Evolutionary conservation across 1,140 invertebrate species (phyloP).

Genomic region (Eufriesea mexicana): DNA sequence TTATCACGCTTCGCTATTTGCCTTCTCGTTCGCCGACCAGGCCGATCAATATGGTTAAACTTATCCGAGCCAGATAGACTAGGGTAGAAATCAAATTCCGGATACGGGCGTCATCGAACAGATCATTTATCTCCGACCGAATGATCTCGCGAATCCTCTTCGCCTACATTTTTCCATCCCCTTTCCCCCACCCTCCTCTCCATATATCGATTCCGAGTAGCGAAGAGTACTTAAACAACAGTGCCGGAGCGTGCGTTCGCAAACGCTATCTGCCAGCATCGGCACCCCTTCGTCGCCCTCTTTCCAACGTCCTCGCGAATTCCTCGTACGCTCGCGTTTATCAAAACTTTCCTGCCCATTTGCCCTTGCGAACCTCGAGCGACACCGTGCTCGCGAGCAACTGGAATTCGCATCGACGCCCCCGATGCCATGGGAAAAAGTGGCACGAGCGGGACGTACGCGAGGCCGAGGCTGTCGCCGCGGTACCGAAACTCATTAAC

Average conservation of each 20-base stretch:
- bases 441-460: not conserved
- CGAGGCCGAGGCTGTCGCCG: conserved; percentile 27
- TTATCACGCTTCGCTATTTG: conserved; percentile 27
- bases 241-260: conserved; percentile 22
- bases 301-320: conserved; percentile 15
- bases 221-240: conserved; percentile 1
- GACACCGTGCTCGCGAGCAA: conserved; percentile 25
- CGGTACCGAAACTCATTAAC: conserved; percentile 44
- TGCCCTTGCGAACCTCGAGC: conserved; percentile 30
- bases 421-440: not conserved
- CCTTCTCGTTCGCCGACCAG: conserved; percentile 6
- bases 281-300: not conserved
- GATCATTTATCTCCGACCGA: conserved; percentile 49
- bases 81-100: conserved; percentile 29
- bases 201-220: not conserved
- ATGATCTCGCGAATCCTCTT: conserved; percentile 34
- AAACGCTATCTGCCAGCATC: conserved; percentile 23
- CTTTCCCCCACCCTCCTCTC: not conserved
- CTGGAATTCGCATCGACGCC: conserved; percentile 29
- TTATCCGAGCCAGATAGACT: not conserved
- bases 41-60: conserved; percentile 10
- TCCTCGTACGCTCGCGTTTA: conserved; percentile 42
- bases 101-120: not conserved
- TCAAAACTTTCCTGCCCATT: conserved; percentile 47
- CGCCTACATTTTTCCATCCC: not conserved